phyloP scores from a whole-genome alignment of 2,888 invertebrate genomes.

The Cheilosia impressa region DNA sequence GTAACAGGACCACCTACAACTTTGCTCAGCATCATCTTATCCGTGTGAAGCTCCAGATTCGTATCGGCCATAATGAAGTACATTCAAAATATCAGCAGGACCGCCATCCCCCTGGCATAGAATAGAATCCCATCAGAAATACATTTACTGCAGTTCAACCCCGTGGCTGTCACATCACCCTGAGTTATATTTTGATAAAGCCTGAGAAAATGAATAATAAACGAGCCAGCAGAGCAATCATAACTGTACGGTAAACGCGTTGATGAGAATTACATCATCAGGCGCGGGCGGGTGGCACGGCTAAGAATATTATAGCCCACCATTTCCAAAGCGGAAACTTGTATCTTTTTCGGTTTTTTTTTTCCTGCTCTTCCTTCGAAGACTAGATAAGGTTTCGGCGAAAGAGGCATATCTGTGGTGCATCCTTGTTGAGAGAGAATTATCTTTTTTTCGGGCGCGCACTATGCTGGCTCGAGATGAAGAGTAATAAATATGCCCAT shows the following conservation, averaged over 20 bases:
- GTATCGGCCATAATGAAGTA: constrained; percentile 37
- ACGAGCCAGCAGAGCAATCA: constrained; percentile 61
- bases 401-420: constrained; percentile 26
- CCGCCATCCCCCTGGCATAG: neutral
- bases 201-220: constrained; percentile 67
- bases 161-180: constrained; percentile 25
- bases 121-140: constrained; percentile 62
- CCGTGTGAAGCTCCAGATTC: constrained; percentile 10
- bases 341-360: constrained; percentile 9
- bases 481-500: constrained; percentile 61
- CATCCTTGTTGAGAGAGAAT: constrained; percentile 41
- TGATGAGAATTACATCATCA: constrained; percentile 72
- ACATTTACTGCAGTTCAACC: constrained; percentile 52
- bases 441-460: constrained; percentile 42
- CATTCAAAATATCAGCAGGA: constrained; percentile 14
- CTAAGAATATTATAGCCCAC: neutral
- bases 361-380: neutral
- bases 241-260: constrained; percentile 56
- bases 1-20: constrained; percentile 13
- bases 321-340: constrained; percentile 56
- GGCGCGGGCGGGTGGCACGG: neutral
- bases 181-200: constrained; percentile 53
- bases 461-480: constrained; percentile 19
- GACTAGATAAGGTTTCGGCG: constrained; percentile 49
- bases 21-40: constrained; percentile 25